These are phyloP conservation scores for Achlya flavicornis DNA, from an alignment of 2,888 invertebrate genomes.

Conservation along the genomic window DNA sequence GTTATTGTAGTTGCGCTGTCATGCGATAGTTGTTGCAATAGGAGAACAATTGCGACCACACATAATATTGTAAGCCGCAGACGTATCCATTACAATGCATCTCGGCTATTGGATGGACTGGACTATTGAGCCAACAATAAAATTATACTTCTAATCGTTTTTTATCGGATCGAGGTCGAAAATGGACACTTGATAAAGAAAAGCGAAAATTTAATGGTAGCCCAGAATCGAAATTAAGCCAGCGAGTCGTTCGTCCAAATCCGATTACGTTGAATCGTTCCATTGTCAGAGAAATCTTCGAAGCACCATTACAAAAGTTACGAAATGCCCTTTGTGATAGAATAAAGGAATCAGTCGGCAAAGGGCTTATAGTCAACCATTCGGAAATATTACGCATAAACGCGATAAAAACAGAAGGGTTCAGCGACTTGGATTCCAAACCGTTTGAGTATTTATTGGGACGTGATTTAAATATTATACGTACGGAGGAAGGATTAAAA, in stretches of 20 bases:
- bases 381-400: slow-evolving; percentile 17
- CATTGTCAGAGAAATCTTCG: slow-evolving; percentile 17
- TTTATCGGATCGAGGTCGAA: neutral
- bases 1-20: slow-evolving; percentile 41
- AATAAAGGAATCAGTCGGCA: slow-evolving; percentile 11
- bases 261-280: slow-evolving; percentile 6
- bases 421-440: neutral
- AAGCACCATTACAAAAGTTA: slow-evolving; percentile 19
- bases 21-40: slow-evolving; percentile 43
- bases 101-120: neutral
- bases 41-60: slow-evolving; percentile 18
- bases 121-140: neutral
- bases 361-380: slow-evolving; percentile 9
- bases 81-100: neutral
- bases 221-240: neutral
- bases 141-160: neutral
- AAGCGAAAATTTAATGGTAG: neutral
- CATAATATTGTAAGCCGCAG: neutral
- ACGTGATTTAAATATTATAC: neutral
- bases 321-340: slow-evolving; percentile 14
- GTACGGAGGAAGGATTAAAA: no score
- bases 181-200: neutral
- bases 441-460: neutral
- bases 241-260: slow-evolving; percentile 10
- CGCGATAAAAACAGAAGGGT: neutral